A percentile compares a stretch with the other conserved stretches of the same genome.
Conservation (phyloP, 1,140 invertebrate species). For the Nasonia longicornis region DNA sequence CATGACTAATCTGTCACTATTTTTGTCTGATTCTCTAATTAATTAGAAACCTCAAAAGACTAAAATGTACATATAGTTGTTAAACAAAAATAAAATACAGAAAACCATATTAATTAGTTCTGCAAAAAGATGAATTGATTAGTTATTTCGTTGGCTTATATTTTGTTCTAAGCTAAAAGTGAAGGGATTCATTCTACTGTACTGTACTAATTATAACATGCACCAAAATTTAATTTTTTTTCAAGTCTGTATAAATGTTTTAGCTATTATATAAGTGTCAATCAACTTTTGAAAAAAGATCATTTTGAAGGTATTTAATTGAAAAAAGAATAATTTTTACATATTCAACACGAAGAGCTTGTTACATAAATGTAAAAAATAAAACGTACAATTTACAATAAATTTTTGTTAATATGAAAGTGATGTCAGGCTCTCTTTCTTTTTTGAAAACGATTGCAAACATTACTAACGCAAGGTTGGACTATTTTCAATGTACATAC, state of each 20-base stretch:
- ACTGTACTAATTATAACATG: neutral
- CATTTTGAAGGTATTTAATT: neutral
- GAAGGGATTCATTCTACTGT: neutral
- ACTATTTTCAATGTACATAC: slow-evolving; percentile 14
- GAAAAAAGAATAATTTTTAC: slow-evolving; percentile 17
- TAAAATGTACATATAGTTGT: neutral
- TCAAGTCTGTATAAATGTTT: neutral
- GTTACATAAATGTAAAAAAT: slow-evolving; percentile 6
- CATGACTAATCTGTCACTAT: slow-evolving; percentile 3
- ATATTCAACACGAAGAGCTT: neutral
- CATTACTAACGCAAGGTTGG: slow-evolving; percentile 1
- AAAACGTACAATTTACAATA: neutral
- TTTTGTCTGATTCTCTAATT: neutral
- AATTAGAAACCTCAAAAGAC: neutral
- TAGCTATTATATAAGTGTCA: neutral
- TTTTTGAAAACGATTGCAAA: slow-evolving; percentile 6
- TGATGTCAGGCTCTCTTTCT: neutral
- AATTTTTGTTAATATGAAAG: slow-evolving; percentile 8
- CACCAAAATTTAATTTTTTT: neutral
- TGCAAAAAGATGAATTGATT: neutral
- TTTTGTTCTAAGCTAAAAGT: neutral
- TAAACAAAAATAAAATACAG: neutral
- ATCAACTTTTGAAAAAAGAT: neutral
- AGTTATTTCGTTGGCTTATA: neutral
- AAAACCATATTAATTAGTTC: neutral